Percentiles rank a stretch among this genome's conserved stretches.
Evolutionary conservation across 2,888 invertebrate species (phyloP).

Genomic region (Drosophila maculinotata): DNA sequence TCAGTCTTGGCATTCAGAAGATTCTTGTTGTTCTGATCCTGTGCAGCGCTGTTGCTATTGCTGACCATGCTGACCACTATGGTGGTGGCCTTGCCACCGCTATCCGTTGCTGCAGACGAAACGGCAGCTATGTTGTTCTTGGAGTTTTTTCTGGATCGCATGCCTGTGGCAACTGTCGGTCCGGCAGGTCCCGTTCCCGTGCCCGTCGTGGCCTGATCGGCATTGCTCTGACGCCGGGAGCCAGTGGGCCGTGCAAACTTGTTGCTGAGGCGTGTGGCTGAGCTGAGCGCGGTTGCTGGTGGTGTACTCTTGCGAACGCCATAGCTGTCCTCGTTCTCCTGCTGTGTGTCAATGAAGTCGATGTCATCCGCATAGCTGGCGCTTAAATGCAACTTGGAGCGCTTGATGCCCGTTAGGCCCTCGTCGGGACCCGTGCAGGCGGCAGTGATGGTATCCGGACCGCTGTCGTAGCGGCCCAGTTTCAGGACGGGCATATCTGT

Average conservation of each 20-base stretch:
- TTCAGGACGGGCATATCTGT: slow-evolving; percentile 89
- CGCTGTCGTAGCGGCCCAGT: slow-evolving; percentile 86
- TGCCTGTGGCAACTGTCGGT: slow-evolving; percentile 43
- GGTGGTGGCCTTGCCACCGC: slow-evolving; percentile 76
- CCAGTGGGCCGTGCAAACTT: slow-evolving; percentile 77
- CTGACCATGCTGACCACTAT: slow-evolving; percentile 84
- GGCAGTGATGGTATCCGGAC: slow-evolving; percentile 88
- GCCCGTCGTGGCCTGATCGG: slow-evolving; percentile 60
- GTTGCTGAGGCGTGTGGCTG: slow-evolving; percentile 68
- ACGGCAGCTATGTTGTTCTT: slow-evolving; percentile 72
- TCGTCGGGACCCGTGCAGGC: slow-evolving; percentile 93
- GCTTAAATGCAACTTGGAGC: slow-evolving; percentile 88
- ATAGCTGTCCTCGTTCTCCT: slow-evolving; percentile 83
- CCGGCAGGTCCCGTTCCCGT: slow-evolving; percentile 76
- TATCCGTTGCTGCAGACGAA: slow-evolving; percentile 42
- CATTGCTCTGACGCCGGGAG: slow-evolving; percentile 61
- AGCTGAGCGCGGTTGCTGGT: slow-evolving; percentile 31
- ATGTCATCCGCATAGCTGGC: slow-evolving; percentile 88
- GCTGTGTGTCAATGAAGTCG: slow-evolving; percentile 89
- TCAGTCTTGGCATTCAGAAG: slow-evolving; percentile 83
- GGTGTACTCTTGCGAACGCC: slow-evolving; percentile 83
- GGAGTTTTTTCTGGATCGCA: slow-evolving; percentile 84
- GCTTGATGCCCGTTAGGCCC: slow-evolving; percentile 91
- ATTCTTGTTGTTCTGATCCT: slow-evolving; percentile 82
- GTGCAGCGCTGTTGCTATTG: slow-evolving; percentile 61